These are phyloP conservation scores for Oreotrochilus melanogaster DNA, from an alignment of 2,113 vertebrate species.

Conservation along the genomic window DNA sequence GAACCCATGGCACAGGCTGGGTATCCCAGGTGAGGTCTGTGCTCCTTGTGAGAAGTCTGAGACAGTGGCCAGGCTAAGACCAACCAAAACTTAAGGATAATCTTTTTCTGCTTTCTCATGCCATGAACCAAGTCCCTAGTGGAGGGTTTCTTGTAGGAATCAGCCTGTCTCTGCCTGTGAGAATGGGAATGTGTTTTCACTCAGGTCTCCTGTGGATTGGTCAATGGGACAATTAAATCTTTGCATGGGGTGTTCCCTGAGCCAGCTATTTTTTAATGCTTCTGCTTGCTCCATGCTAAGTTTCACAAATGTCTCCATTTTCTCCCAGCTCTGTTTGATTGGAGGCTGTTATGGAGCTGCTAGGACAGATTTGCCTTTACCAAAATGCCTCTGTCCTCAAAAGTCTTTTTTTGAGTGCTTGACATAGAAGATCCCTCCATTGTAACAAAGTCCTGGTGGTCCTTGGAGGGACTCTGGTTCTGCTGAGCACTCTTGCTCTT, in stretches of 20 bases:
- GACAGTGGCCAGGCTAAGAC: not conserved
- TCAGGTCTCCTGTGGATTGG: not conserved
- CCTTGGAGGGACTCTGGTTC: not conserved
- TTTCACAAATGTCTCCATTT: not conserved
- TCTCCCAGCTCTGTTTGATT: not conserved
- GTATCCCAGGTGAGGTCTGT: not conserved
- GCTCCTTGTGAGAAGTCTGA: not conserved
- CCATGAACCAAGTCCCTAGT: not conserved
- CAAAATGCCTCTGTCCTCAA: not conserved
- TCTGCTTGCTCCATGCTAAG: not conserved
- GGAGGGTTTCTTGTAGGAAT: not conserved
- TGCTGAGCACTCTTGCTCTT: not conserved
- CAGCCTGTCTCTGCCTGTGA: not conserved
- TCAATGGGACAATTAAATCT: rapidly evolving
- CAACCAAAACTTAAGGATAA: not conserved
- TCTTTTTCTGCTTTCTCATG: not conserved
- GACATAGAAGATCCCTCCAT: not conserved
- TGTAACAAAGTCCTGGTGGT: not conserved
- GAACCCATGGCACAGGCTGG: not conserved
- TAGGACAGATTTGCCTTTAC: not conserved
- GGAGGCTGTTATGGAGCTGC: not conserved
- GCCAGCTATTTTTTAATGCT: not conserved
- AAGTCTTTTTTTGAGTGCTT: not conserved
- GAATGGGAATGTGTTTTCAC: not conserved
- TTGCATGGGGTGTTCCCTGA: not conserved